phyloP scores from a whole-genome alignment of 2,797 vertebrate species.

The Parambassis ranga region DNA sequence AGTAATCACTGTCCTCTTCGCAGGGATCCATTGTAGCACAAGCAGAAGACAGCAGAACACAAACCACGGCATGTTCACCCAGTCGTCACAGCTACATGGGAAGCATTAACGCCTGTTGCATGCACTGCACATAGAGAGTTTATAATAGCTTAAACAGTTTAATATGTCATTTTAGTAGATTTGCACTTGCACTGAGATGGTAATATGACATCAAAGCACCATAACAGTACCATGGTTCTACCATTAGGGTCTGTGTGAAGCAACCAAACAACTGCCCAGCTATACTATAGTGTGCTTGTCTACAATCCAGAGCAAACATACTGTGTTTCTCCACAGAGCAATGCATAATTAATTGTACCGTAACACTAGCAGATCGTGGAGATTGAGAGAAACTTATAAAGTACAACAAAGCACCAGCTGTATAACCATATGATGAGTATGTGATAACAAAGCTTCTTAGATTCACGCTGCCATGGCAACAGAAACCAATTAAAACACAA shows the following conservation, averaged over 20 bases:
- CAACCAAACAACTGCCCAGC: no score
- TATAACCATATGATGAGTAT: slow-evolving; percentile 12
- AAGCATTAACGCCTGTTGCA: not conserved
- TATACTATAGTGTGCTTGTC: no score
- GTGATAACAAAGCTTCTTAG: slow-evolving; percentile 14
- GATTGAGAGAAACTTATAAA: not conserved
- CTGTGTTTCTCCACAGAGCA: not conserved
- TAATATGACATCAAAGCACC: no score
- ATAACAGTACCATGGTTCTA: no score
- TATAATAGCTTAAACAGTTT: no score
- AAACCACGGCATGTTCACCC: slow-evolving; percentile 2
- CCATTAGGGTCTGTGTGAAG: no score
- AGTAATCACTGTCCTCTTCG: slow-evolving; percentile 27
- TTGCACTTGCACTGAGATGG: no score
- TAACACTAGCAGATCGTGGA: not conserved
- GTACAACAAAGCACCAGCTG: slow-evolving; percentile 31
- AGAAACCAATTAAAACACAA: slow-evolving; percentile 12
- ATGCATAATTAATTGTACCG: not conserved
- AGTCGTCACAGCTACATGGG: slow-evolving; percentile 8
- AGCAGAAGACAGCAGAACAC: slow-evolving; percentile 4
- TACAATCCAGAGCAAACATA: no score
- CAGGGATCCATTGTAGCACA: slow-evolving; percentile 1
- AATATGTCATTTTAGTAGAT: no score
- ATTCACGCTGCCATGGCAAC: not conserved
- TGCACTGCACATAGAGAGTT: not conserved